Evolutionary conservation across 2,888 invertebrate species (phyloP), one percentile per base, ranked within the genome.

Genomic region (Galerucella calmariensis): DNA sequence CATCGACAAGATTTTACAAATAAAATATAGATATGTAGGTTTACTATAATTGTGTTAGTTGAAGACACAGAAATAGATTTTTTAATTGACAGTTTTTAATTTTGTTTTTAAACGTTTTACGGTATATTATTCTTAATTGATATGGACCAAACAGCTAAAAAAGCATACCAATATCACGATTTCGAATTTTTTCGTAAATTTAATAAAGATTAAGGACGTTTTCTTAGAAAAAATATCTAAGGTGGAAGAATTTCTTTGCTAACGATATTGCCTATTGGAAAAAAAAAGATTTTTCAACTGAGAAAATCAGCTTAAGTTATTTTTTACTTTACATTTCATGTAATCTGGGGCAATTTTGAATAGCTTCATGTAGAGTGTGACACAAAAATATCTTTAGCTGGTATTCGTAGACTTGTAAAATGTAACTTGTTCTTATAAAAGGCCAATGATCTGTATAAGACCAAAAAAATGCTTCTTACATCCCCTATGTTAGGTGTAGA

Each of bases 21-120:
- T 51, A 66, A 51, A 69, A 66, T 11, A 44, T 41, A 65, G 51
- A 73, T 63, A 69, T 62, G 68, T 74, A 74, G 69, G 65, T 61
- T 74, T 67, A 58, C 14, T 41, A 41, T 41, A 65, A 58, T 53
- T 53, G 63, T 63, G 70, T 63, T 59, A 53, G 51, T 69, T 48
- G n/a, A 48, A 11, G 53, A 70, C n/a, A 41, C 14, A 14, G 3
- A 48, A 12, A 48, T 2, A 56, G 24, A 51, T 46, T 63, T 35
- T 68, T 69, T 62, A 27, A 61, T 27, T 69, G 58, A 58, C 59
- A 68, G 27, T 51, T 67, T 69, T 58, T 46, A 44, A 69, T 41
- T 41, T 41, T 9, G 35, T 41, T 35, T 46, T 65, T 10, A 62
- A 35, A 62, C 16, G 27, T 16, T 11, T 2, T 10, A 51, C 46